Conservation (phyloP, 2,888 invertebrate species). For the Drosophila robusta region DNA sequence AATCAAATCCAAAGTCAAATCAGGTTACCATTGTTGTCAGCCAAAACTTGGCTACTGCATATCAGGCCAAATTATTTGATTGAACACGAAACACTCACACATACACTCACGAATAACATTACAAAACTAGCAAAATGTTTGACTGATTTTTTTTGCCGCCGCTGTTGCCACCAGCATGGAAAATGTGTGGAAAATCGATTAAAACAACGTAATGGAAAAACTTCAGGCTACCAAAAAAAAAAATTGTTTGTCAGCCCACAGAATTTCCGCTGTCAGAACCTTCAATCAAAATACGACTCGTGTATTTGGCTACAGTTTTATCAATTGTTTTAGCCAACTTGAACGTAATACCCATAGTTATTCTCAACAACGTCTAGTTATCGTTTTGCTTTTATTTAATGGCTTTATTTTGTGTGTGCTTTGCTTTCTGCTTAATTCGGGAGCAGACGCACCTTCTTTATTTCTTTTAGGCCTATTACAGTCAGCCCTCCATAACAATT, state of each 20-base stretch:
- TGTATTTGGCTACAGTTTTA: background rate
- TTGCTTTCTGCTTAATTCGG: conserved; percentile 12
- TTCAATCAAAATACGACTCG: conserved; percentile 13
- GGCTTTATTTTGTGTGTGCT: conserved; percentile 1
- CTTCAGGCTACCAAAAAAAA: conserved; percentile 43
- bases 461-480: conserved; percentile 26
- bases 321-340: conserved; percentile 7
- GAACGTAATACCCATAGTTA: background rate
- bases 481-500: conserved; percentile 39
- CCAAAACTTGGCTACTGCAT: conserved; percentile 25
- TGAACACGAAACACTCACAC: conserved; percentile 30
- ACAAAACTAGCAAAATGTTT: conserved; percentile 45
- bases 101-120: conserved; percentile 34
- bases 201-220: conserved; percentile 57
- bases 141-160: conserved; percentile 19
- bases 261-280: conserved; percentile 29
- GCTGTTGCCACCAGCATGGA: conserved; percentile 42
- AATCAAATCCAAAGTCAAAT: conserved; percentile 51
- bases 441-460: conserved; percentile 15
- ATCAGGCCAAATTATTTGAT: conserved; percentile 24
- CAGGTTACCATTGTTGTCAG: conserved; percentile 32
- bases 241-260: conserved; percentile 42
- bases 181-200: conserved; percentile 73
- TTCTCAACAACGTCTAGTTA: conserved; percentile 10
- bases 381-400: conserved; percentile 11